phyloP scores from a whole-genome alignment of 2,888 invertebrate species.

The Dendrolimus houi region DNA sequence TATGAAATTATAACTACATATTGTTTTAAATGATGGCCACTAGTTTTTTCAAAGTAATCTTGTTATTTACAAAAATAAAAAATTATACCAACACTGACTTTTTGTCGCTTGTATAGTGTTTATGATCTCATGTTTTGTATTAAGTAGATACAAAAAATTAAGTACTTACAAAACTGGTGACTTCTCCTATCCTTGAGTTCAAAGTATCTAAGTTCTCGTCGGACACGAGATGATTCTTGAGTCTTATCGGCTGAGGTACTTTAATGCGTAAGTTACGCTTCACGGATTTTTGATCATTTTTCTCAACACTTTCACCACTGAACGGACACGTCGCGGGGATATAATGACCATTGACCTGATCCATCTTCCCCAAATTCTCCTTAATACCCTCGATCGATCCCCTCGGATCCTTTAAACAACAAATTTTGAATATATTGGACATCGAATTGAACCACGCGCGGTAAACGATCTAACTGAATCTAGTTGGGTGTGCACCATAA shows the following conservation, averaged over 20 bases:
- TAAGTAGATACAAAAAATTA: neutral
- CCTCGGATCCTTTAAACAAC: slow-evolving; percentile 24
- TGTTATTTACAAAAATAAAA: too few relatives aligned
- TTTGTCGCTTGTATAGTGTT: neutral
- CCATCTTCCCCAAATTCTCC: slow-evolving; percentile 29
- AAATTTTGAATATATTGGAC: slow-evolving; percentile 32
- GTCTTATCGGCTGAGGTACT: slow-evolving; percentile 52
- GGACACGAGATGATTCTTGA: slow-evolving; percentile 43
- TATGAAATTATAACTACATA: too few relatives aligned
- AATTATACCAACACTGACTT: too few relatives aligned
- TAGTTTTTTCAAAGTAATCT: too few relatives aligned
- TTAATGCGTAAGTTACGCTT: slow-evolving; percentile 52
- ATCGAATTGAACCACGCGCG: slow-evolving; percentile 24
- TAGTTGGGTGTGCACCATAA: slow-evolving; percentile 30
- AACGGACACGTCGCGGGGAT: slow-evolving; percentile 38
- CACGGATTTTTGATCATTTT: slow-evolving; percentile 29
- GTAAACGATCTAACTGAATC: slow-evolving; percentile 29
- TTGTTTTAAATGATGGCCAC: too few relatives aligned
- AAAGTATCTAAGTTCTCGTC: slow-evolving; percentile 50
- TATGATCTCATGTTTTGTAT: neutral
- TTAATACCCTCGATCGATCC: slow-evolving; percentile 14
- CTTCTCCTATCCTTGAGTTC: slow-evolving; percentile 45
- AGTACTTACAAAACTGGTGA: slow-evolving; percentile 46
- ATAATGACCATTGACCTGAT: slow-evolving; percentile 37
- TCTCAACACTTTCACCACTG: slow-evolving; percentile 42